Evolutionary conservation across 2,888 invertebrate species (phyloP).

Genomic region (Resseliella maxima): DNA sequence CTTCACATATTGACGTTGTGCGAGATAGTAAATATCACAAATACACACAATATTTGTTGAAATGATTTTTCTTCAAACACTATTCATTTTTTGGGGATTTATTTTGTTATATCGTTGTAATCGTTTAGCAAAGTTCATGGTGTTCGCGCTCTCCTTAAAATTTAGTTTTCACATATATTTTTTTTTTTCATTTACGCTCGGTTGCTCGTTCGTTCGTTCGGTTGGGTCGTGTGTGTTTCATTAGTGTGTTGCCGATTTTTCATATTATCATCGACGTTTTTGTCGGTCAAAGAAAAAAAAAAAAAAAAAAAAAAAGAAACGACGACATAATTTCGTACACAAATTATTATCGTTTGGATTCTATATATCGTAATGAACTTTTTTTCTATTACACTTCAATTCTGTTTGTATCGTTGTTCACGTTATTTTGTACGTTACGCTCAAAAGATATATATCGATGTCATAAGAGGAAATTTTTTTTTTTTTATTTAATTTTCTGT

Average conservation of each 20-base stretch:
- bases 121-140: conserved; percentile 11
- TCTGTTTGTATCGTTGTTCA: neutral
- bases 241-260: conserved; percentile 63
- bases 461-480: conserved; percentile 47
- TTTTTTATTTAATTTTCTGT: too few species aligned
- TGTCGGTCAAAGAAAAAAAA: too few species aligned
- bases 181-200: conserved; percentile 59
- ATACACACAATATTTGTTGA: neutral
- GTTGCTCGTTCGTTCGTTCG: conserved; percentile 60
- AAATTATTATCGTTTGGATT: conserved; percentile 26
- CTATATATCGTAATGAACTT: neutral
- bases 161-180: neutral
- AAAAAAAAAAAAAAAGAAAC: neutral
- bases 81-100: neutral
- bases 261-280: conserved; percentile 60
- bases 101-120: neutral
- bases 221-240: conserved; percentile 64
- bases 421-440: neutral
- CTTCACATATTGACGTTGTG: conserved; percentile 3
- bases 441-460: conserved; percentile 43
- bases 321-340: conserved; percentile 45
- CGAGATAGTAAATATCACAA: too few species aligned
- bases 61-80: neutral
- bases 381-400: too few species aligned
- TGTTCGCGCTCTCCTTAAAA: neutral